phyloP scores from a whole-genome alignment of 2,113 vertebrate genomes.

The Eublepharis macularius region DNA sequence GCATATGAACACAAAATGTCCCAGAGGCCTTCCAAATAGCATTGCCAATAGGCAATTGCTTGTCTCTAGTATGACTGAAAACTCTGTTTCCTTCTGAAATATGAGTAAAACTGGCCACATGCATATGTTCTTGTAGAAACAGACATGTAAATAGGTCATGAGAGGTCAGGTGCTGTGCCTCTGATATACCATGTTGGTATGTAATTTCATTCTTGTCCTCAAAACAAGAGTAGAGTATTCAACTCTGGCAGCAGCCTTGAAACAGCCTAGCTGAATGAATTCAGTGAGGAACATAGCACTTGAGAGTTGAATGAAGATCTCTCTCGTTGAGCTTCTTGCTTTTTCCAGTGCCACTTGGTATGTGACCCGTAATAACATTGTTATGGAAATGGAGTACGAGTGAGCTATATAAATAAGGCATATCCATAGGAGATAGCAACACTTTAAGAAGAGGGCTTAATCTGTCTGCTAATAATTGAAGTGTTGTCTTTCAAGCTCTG shows the following conservation, averaged over 20 bases:
- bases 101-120: not conserved
- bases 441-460: not conserved
- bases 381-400: not conserved
- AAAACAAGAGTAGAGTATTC: not conserved
- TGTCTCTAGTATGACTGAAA: no score
- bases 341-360: not conserved
- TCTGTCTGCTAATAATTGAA: not conserved
- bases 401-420: not conserved
- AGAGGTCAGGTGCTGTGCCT: not conserved
- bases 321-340: not conserved
- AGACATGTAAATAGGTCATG: not conserved
- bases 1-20: not conserved
- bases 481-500: conserved; percentile 77
- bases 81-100: not conserved
- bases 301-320: not conserved
- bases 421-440: not conserved
- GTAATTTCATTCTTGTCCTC: not conserved
- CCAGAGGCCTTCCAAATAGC: not conserved
- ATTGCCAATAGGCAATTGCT: not conserved
- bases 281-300: not conserved
- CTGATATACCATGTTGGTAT: not conserved
- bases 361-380: not conserved
- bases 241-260: not conserved
- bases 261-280: not conserved
- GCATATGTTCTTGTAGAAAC: no score